Evolutionary conservation across 2,797 vertebrate species (phyloP).

Genomic region (Coracias cyanogaster): DNA sequence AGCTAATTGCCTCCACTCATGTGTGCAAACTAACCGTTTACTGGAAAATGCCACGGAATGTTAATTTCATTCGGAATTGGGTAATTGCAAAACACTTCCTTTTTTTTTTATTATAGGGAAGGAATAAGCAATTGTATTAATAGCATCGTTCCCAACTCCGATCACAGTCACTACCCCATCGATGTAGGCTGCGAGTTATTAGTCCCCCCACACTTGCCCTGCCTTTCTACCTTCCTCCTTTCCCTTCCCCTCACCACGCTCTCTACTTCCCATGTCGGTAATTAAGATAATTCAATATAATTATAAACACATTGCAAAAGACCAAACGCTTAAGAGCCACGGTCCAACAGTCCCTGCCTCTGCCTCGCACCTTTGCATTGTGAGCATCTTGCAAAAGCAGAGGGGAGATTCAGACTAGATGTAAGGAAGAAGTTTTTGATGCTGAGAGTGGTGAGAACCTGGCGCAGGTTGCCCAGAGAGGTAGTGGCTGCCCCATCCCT

Average conservation of each 20-base stretch:
- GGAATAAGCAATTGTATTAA: constrained; percentile 77
- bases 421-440: neutral
- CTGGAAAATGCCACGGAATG: constrained; percentile 78
- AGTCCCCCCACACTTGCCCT: neutral
- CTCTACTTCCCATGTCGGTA: neutral
- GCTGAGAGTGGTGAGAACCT: neutral
- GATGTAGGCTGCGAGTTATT: neutral
- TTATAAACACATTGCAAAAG: constrained; percentile 64
- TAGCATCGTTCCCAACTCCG: constrained; percentile 53
- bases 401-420: neutral
- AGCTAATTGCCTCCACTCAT: constrained; percentile 79
- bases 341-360: neutral
- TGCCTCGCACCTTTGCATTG: neutral
- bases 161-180: neutral
- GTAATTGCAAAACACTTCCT: constrained; percentile 58
- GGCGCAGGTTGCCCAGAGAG: neutral
- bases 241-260: rapidly evolving
- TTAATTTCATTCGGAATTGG: constrained; percentile 77
- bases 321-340: neutral
- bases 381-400: neutral
- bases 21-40: constrained; percentile 78
- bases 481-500: neutral
- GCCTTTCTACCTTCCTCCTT: neutral
- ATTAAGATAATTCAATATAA: constrained; percentile 74
- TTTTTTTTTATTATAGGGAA: constrained; percentile 54